These are phyloP conservation scores for Plagodis dolabraria DNA, from an alignment of 2,888 invertebrate genomes.

Conservation along the genomic window DNA sequence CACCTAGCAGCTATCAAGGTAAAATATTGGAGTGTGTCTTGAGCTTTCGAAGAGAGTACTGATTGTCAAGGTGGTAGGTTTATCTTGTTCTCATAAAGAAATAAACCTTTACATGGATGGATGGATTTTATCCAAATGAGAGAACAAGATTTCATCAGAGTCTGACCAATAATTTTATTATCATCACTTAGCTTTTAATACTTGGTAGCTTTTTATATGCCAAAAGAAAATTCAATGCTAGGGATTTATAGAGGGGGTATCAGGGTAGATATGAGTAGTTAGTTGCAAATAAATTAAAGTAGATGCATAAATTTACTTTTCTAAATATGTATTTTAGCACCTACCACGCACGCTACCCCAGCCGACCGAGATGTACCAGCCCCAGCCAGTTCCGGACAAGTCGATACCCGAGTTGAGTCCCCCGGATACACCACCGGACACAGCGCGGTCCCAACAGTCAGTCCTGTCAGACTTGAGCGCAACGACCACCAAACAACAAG, in stretches of 20 bases:
- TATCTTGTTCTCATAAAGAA: too few species aligned
- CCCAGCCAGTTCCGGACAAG: conserved; percentile 67
- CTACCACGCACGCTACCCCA: conserved; percentile 72
- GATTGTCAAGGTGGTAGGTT: too few species aligned
- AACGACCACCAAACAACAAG: conserved; percentile 50
- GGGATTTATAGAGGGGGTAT: too few species aligned
- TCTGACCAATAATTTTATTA: too few species aligned
- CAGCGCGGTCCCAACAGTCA: conserved; percentile 49
- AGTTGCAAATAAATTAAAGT: not conserved
- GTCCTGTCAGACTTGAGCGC: conserved; percentile 48
- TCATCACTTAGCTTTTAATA: too few species aligned
- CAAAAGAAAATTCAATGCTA: too few species aligned
- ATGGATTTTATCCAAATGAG: too few species aligned
- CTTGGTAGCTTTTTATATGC: too few species aligned
- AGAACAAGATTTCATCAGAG: too few species aligned
- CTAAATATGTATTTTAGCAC: conserved; percentile 57
- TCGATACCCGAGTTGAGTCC: conserved; percentile 75
- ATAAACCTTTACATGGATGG: too few species aligned
- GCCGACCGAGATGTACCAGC: conserved; percentile 65
- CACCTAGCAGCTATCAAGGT: conserved; percentile 76
- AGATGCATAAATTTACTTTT: not conserved
- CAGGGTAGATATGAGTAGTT: too few species aligned
- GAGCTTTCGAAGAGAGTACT: too few species aligned
- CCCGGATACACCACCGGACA: conserved; percentile 67
- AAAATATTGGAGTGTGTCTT: conserved; percentile 15